phyloP scores from a whole-genome alignment of 2,888 invertebrate species.

The Aricia artaxerxes region DNA sequence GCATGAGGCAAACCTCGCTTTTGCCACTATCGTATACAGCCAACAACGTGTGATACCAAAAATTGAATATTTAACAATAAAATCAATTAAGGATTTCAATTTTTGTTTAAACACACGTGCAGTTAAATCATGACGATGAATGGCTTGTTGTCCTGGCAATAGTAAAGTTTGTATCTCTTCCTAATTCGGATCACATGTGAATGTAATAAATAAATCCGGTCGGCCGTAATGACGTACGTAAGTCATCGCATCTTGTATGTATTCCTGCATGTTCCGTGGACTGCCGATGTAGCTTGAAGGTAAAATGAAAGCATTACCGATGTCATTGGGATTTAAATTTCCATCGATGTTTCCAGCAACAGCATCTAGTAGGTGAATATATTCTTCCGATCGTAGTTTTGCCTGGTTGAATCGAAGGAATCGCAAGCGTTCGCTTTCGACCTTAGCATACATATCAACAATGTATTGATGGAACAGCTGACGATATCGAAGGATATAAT shows the following conservation, averaged over 20 bases:
- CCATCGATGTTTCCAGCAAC: constrained; percentile 31
- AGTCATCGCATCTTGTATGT: constrained; percentile 45
- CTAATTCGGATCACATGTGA: constrained; percentile 46
- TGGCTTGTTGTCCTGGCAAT: no score
- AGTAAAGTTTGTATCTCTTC: constrained; percentile 40
- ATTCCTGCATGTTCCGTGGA: constrained; percentile 46
- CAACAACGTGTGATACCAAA: no score
- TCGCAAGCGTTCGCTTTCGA: constrained; percentile 37
- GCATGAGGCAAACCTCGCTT: neutral
- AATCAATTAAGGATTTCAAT: no score
- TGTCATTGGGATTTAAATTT: constrained; percentile 28
- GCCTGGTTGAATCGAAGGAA: constrained; percentile 35
- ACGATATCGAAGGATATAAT: no score
- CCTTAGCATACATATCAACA: constrained; percentile 36
- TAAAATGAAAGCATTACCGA: constrained; percentile 37
- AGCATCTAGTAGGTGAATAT: constrained; percentile 2
- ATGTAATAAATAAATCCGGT: constrained; percentile 41
- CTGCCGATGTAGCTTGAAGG: constrained; percentile 42
- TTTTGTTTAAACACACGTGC: no score
- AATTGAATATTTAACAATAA: no score
- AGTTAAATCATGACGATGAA: no score
- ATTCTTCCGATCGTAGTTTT: constrained; percentile 36
- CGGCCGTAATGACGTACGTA: constrained; percentile 37
- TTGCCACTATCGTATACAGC: no score
- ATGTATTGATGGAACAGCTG: no score